phyloP scores from a whole-genome alignment of 2,113 vertebrate species.

The Callionymus lyra region DNA sequence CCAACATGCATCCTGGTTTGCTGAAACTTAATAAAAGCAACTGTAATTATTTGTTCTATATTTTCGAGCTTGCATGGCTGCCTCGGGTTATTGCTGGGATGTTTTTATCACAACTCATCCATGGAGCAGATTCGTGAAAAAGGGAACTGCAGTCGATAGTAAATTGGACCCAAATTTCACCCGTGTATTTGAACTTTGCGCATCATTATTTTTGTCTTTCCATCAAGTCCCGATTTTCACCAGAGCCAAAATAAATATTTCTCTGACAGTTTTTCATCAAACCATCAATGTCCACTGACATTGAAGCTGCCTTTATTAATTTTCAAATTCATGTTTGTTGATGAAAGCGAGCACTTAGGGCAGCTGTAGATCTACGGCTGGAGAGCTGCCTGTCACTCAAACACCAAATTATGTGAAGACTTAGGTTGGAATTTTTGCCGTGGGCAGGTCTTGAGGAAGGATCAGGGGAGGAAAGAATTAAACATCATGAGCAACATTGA shows the following conservation, averaged over 20 bases:
- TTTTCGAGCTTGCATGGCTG: no score
- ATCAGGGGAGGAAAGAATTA: conserved; percentile 10
- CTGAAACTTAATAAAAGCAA: no score
- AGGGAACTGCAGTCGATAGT: no score
- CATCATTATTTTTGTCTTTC: conserved; percentile 13
- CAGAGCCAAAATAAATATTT: conserved; percentile 19
- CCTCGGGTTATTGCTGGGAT: no score
- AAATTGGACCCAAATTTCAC: conserved; percentile 16
- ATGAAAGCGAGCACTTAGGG: conserved; percentile 10
- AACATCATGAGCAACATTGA: conserved; percentile 1
- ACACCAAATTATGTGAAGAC: conserved; percentile 9
- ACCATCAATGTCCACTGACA: conserved; percentile 7
- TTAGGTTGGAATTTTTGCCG: conserved; percentile 1
- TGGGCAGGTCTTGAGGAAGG: conserved; percentile 4
- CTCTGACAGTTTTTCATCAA: background rate
- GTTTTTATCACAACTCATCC: no score
- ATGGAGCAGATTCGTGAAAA: no score
- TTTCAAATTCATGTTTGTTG: conserved; percentile 11
- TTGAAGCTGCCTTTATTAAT: conserved; percentile 12
- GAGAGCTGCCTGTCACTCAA: conserved; percentile 13
- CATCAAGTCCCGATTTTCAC: conserved; percentile 3
- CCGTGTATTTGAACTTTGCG: background rate
- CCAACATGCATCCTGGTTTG: no score
- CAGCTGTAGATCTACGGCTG: conserved; percentile 9
- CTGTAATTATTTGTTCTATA: no score